Base-by-base conservation (phyloP, 2,888 invertebrate species). In the Drosophila atripex region DNA sequence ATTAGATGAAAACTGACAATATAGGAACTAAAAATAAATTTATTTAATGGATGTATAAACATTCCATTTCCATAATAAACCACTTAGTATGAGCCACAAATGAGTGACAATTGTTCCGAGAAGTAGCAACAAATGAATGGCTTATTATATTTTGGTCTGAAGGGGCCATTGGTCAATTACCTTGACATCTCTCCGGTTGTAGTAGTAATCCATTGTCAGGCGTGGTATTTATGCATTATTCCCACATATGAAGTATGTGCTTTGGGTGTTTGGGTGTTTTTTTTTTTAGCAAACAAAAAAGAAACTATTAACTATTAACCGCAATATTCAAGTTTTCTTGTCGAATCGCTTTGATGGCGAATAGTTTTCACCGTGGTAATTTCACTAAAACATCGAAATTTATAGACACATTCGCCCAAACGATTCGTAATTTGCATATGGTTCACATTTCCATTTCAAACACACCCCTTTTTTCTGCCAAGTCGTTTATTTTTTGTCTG, bases 321-420 rank as follows among this genome's bases (percentile, higher is more conserved):
- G 49, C 56, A 65, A 57, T 71, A 77, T 78, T 66, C 74, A 70
- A 55, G 71, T 71, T 51, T 77, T 39, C 28, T 28, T 35, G 35
- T 35, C 35, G 5, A 35, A 58, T 60, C 39, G 47, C 47, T 61
- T 47, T 47, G 56, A 57, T 47, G 46, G 46, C 43, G 50, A 45
- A 66, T 70, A 74, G 78, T 70, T 85, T 82, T 82, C 85, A 73
- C 82, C 65, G 70, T 66, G 58, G 58, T 75, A 76, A 80, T 82
- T 83, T 78, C 82, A 85, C 86, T 76, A 80, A 75, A 80, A 73
- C 70, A 84, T 75, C 47, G 54, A 70, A 69, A 78, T 71, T 78
- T 76, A 84, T 78, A 72, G 64, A 69, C 68, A 73, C 71, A 73
- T 75, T 75, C 56, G 61, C 49, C 58, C 51, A 75, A 69, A 66